phyloP scores from a whole-genome alignment of 2,888 invertebrate species.

The Eupithecia tripunctaria region DNA sequence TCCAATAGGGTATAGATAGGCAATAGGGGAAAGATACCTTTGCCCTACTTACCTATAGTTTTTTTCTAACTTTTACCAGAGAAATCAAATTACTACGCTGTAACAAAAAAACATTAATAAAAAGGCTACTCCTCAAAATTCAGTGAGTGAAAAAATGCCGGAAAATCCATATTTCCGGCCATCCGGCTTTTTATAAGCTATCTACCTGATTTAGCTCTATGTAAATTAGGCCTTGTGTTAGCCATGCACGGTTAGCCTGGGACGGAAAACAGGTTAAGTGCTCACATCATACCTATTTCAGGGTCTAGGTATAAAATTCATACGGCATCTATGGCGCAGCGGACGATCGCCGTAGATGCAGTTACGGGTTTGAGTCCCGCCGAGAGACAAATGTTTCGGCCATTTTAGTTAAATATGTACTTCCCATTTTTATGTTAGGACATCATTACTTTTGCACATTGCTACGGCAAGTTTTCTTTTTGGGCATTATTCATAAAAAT shows the following conservation, averaged over 20 bases:
- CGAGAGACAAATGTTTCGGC: background rate
- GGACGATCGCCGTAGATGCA: background rate
- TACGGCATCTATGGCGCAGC: background rate
- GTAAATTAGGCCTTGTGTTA: slow-evolving; percentile 4
- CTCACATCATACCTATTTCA: slow-evolving; percentile 7
- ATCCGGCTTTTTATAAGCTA: background rate
- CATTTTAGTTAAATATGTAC: too few relatives aligned
- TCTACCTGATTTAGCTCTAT: background rate
- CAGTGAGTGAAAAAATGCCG: background rate
- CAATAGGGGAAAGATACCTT: too few relatives aligned
- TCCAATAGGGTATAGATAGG: too few relatives aligned
- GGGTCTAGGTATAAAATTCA: slow-evolving; percentile 5
- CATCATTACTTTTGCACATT: too few relatives aligned
- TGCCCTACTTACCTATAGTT: too few relatives aligned
- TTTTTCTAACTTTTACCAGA: too few relatives aligned
- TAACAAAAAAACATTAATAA: too few relatives aligned
- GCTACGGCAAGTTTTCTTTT: too few relatives aligned
- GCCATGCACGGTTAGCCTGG: background rate
- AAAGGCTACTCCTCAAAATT: too few relatives aligned
- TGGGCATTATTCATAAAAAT: too few relatives aligned
- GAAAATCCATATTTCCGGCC: background rate
- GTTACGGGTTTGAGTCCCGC: background rate
- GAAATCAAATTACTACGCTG: too few relatives aligned
- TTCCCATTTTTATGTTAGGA: too few relatives aligned
- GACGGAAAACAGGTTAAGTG: slow-evolving; percentile 10